Evolutionary conservation across 2,113 vertebrate species (phyloP).

Genomic region (Crotalus tigris): DNA sequence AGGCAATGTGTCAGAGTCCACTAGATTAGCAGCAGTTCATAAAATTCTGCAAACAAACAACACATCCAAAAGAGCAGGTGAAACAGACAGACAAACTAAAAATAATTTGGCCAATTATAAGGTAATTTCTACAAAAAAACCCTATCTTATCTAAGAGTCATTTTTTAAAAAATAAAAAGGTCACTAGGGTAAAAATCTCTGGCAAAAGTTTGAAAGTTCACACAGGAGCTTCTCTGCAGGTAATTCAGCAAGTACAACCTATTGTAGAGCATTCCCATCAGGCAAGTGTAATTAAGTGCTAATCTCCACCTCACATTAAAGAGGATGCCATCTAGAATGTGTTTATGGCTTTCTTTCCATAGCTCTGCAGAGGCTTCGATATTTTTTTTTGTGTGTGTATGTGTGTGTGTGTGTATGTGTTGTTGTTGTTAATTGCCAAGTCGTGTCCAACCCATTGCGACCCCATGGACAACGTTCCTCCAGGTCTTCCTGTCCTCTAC

Average conservation of each 20-base stretch:
- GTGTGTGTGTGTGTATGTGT: no score
- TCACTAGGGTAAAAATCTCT: conserved; percentile 42
- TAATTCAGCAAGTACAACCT: conserved; percentile 18
- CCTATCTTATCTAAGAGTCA: conserved; percentile 46
- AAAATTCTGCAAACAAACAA: conserved; percentile 34
- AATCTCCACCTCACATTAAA: conserved; percentile 1
- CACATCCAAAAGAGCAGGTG: background rate
- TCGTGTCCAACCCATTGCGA: no score
- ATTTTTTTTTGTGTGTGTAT: background rate
- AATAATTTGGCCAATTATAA: background rate
- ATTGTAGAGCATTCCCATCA: conserved; percentile 29
- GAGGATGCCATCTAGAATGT: background rate
- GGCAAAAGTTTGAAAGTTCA: conserved; percentile 37
- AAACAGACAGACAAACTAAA: background rate
- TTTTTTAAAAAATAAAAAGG: conserved; percentile 10
- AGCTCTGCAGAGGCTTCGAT: background rate
- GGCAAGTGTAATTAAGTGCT: conserved; percentile 19
- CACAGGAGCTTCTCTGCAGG: conserved; percentile 15
- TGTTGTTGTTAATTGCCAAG: no score
- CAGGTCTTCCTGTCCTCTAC: no score
- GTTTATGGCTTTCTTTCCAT: background rate
- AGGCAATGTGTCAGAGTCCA: conserved; percentile 47
- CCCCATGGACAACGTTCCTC: no score
- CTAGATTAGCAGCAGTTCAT: conserved; percentile 49
- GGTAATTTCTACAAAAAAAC: conserved; percentile 30